A percentile compares a stretch with the other conserved stretches of the same genome.
phyloP scores from a whole-genome alignment of 2,797 vertebrate species.

The Poeciliopsis turneri region DNA sequence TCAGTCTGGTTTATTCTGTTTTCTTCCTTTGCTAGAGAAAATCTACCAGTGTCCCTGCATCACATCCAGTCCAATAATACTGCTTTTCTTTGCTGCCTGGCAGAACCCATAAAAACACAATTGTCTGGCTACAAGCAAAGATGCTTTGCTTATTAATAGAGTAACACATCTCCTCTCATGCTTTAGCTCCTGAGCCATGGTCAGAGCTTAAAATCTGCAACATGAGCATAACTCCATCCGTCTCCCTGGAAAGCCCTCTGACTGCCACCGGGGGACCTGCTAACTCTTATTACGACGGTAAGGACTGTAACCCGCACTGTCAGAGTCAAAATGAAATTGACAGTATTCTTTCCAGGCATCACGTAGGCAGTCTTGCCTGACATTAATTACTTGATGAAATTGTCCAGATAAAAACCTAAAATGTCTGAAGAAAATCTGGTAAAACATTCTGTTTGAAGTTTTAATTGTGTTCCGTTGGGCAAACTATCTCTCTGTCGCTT shows the following conservation, averaged over 20 bases:
- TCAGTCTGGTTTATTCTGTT: neutral
- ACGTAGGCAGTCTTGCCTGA: constrained; percentile 8
- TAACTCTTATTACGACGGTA: constrained; percentile 78
- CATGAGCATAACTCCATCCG: constrained; percentile 77
- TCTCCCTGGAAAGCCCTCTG: constrained; percentile 76
- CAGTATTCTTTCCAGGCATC: neutral
- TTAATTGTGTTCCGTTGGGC: constrained; percentile 44
- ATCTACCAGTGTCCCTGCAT: neutral
- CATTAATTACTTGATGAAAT: constrained; percentile 39
- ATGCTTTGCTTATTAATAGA: constrained; percentile 7
- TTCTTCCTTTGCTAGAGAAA: neutral
- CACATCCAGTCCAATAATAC: neutral
- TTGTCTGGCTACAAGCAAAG: neutral
- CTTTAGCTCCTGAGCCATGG: constrained; percentile 76
- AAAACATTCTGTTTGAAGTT: constrained; percentile 30
- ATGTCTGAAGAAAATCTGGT: constrained; percentile 34
- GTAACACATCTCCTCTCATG: constrained; percentile 20
- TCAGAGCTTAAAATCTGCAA: constrained; percentile 65
- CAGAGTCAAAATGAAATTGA: constrained; percentile 4
- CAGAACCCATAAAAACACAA: neutral
- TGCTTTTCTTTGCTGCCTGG: neutral
- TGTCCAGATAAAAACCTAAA: constrained; percentile 28
- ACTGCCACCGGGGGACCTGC: constrained; percentile 69
- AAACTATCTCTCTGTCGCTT: constrained; percentile 21
- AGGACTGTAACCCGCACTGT: constrained; percentile 26